Percentiles rank a stretch among this genome's conserved stretches.
phyloP scores from a whole-genome alignment of 2,797 vertebrate genomes.

The Babyrousa celebensis region DNA sequence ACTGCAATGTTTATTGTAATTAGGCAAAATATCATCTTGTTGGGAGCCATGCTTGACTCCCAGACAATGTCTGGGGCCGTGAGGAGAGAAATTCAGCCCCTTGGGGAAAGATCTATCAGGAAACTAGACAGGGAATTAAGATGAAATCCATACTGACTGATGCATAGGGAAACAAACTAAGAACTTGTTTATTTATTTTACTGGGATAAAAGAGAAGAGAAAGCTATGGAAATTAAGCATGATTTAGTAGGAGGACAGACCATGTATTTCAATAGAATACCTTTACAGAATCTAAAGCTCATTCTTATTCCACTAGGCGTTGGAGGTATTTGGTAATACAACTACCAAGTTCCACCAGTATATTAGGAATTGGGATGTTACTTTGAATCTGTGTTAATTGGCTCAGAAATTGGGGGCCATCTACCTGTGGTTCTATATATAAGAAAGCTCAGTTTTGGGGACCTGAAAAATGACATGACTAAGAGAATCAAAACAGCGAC shows the following conservation, averaged over 20 bases:
- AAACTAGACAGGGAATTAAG: background rate
- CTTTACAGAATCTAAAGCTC: background rate
- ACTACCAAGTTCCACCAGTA: background rate
- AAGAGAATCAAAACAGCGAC: background rate
- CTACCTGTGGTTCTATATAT: background rate
- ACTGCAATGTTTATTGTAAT: background rate
- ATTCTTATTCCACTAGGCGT: background rate
- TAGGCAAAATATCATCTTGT: background rate
- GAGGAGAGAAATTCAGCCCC: background rate
- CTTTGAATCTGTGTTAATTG: background rate
- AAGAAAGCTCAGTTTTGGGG: background rate
- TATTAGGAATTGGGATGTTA: background rate
- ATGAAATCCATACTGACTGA: background rate
- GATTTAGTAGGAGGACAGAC: background rate
- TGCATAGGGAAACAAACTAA: background rate
- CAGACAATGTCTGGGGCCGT: background rate
- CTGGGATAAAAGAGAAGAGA: background rate
- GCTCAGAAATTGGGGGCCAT: background rate
- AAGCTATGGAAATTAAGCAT: background rate
- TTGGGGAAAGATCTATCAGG: background rate
- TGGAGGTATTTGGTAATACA: background rate
- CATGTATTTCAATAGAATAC: background rate
- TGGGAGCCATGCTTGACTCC: background rate
- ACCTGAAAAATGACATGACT: background rate
- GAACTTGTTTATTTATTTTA: background rate